These are phyloP conservation scores for Muscicapa adusta DNA, from an alignment of 2,113 vertebrate genomes.

Conservation along the genomic window DNA sequence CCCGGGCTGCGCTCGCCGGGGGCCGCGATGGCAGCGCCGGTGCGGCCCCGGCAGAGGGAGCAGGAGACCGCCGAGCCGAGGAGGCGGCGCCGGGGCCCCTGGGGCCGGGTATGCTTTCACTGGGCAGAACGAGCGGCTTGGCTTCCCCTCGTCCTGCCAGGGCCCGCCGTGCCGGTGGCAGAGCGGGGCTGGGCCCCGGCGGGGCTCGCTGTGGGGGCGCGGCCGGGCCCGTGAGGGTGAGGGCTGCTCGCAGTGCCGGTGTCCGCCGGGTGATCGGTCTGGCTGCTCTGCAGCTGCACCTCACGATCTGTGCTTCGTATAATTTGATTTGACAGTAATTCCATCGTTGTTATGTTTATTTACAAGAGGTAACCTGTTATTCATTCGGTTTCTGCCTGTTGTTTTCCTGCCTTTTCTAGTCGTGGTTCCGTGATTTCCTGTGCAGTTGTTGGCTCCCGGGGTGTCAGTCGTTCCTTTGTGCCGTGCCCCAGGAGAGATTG, in stretches of 20 bases:
- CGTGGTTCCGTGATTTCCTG: neutral
- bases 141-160: neutral
- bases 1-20: no score
- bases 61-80: neutral
- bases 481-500: rapidly evolving
- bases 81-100: neutral
- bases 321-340: slow-evolving; percentile 23
- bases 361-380: neutral
- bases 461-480: neutral
- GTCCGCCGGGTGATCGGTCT: neutral
- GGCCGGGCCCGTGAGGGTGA: no score
- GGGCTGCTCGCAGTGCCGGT: neutral
- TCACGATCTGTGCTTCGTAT: neutral
- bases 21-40: neutral
- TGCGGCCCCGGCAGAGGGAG: slow-evolving; percentile 15
- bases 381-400: neutral
- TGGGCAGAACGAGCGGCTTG: rapidly evolving
- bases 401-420: neutral
- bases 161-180: rapidly evolving
- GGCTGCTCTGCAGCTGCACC: neutral
- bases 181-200: rapidly evolving
- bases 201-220: rapidly evolving
- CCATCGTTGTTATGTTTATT: slow-evolving; percentile 3
- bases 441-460: neutral
- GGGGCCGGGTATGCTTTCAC: rapidly evolving